Evolutionary conservation across 1,140 invertebrate species (phyloP), one percentile per base, ranked within the genome.

Genomic region (Drosophila suzukii): DNA sequence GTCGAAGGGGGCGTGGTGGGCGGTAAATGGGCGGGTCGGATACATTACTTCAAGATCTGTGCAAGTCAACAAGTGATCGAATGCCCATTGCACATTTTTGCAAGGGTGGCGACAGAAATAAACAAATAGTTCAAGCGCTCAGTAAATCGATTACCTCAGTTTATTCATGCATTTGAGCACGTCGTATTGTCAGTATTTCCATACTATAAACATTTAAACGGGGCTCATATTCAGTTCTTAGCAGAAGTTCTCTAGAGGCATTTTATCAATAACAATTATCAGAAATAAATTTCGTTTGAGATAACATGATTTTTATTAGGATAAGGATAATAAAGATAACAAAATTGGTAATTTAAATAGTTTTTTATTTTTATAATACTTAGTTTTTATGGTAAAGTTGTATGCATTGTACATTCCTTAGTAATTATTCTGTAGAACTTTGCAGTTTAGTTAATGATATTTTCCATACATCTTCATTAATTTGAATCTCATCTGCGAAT

Each of bases 21-120:
- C 34, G 20, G 38, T 41, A 20, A 47, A 34, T 15, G 49, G 38
- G 15, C 24, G 20, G 27, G 17, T 43, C 13, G 46, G 32, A 27
- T 44, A 74, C 13, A 43, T 75, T 75, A 51, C 50, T 57, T 49
- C n/a, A 13, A 4, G 30, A 70, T 71, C n/a, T 71, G 36, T 34
- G 7, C 43, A 34, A 49, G 43, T 44, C 63, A 32, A 32, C 32
- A 55, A 68, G n/a, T 38, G 58, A 38, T 61, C 41, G 36, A 20
- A 51, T 50, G 17, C 27, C 38, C 12, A 30, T 13, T 60, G 38
- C 60, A 53, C 32, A 20, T 36, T 20, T 51, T 20, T 34, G 11
- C 10, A 1, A 51, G 7, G 30, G 30, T 12, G 7, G n/a, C 7
- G 12, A 15, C 27, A 50, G 50, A 32, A 34, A 59, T 67, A 67